Base-by-base conservation (phyloP, 2,797 vertebrate species). In the Acanthurus lineatus region DNA sequence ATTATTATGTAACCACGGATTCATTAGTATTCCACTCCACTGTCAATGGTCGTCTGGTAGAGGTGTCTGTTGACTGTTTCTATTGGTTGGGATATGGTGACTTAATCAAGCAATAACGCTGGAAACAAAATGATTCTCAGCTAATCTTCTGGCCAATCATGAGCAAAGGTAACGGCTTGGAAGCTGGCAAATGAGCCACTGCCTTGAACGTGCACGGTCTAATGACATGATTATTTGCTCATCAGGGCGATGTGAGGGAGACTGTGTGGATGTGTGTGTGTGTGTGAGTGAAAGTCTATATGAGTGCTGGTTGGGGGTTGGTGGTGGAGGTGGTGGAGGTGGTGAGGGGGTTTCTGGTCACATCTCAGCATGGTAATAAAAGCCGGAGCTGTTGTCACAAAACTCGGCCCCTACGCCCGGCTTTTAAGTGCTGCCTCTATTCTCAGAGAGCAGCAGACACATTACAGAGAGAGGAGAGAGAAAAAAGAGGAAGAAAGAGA, bases 171-270 rank as follows among this genome's bases (percentile, higher is more conserved):
- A 92, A 89, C 81, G 73, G 86, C 86, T 90, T 89, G 86, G 83
- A 88, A 89, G 86, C 82, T 76, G 82, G 81, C 69, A 92, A 94
- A 92, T 91, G 91, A 94, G 86, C 88, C 91, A 67, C 81, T 51
- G 87, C 76, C 82, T 90, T 59, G 75, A 91, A 89, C 83, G 86
- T 79, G 71, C 63, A 59, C 28, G 10, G 75, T 73, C 89, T 94
- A 95, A 93, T 91, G 91, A 92, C 92, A 88, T 86, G 91, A 94
- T 94, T 94, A 94, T 90, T 91, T 92, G 88, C 92, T 92, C 92
- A 94, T 95, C 92, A 92, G 91, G 77, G 71, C 65, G 79, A 73
- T 76, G 65, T 60, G 81, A 32, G 85, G 28, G 77, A 47, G 79
- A 32, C 51, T 72, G 74, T 17, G 78, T 59, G 20, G 54, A 69